Evolutionary conservation across 2,888 invertebrate genomes (phyloP).

Genomic region (Macrosiphum euphorbiae): DNA sequence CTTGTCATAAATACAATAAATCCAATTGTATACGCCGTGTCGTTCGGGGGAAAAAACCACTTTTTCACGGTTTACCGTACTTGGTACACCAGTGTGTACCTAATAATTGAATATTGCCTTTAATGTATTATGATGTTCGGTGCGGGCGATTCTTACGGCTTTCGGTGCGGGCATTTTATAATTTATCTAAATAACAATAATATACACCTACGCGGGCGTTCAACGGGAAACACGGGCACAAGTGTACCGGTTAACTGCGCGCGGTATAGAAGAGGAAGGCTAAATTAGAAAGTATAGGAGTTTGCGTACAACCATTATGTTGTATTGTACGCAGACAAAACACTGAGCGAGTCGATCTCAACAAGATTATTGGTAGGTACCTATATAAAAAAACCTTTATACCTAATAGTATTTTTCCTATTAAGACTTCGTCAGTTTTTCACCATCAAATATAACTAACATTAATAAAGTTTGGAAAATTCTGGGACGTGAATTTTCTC

Average conservation of each 20-base stretch:
- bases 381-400: background rate
- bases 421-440: background rate
- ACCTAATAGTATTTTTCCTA: background rate
- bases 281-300: conserved; percentile 16
- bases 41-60: background rate
- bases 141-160: background rate
- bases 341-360: background rate
- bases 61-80: background rate
- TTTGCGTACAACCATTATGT: background rate
- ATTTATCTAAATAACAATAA: background rate
- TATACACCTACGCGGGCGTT: background rate
- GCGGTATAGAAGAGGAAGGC: background rate
- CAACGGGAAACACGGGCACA: background rate
- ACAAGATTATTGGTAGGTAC: background rate
- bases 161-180: background rate
- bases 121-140: background rate
- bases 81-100: background rate
- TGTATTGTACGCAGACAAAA: background rate
- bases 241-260: background rate
- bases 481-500: background rate
- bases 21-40: background rate
- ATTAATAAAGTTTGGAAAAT: background rate
- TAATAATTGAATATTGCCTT: background rate
- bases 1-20: background rate
- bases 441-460: background rate